Evolutionary conservation across 2,888 invertebrate genomes (phyloP), one percentile per base, ranked within the genome.

Genomic region (Drosophila cognata): DNA sequence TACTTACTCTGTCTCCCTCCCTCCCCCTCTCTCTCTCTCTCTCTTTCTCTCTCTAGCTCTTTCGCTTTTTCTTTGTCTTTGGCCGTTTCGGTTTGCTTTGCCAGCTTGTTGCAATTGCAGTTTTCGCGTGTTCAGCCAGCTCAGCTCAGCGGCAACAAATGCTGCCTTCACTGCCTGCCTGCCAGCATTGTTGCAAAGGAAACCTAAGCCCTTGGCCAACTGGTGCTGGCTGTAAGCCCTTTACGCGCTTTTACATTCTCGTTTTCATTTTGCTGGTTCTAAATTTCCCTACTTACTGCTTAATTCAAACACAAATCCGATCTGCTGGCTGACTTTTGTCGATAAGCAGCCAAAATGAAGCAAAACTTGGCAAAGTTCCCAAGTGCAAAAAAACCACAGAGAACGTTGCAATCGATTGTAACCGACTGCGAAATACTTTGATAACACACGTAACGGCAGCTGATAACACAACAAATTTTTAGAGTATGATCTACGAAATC

Each of bases 291-390:
- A 63, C 74, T 74, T 78, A 89, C 71, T 77, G 79, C 77, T 78
- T 87, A 89, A 89, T 87, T 87, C 79, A 84, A 89, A 71, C 87
- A 87, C 82, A 79, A 88, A 79, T 88, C 80, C 80, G 82, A 87
- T 87, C 82, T 86, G 73, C 68, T 74, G 51, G 84, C 84, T 84
- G 89, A 89, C 82, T 87, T 84, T 87, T 77, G 73, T 74, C 82
- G 86, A 87, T 87, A 87, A 87, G 88, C 75, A 58, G 59, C 53
- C 61, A 64, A 82, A 87, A 79, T 87, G 70, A 88, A 72, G 66
- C 72, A 55, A 74, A 81, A 85, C 66, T 86, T 87, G 74, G 61
- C 63, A 65, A 88, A 74, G 53, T 67, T 77, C 60, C 60, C n/a
- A 38, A 53, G 28, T n/a, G 10, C 18, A 35, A 33, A 53, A 36